Evolutionary conservation across 2,797 vertebrate species (phyloP).

Genomic region (Pagetopsis macropterus): DNA sequence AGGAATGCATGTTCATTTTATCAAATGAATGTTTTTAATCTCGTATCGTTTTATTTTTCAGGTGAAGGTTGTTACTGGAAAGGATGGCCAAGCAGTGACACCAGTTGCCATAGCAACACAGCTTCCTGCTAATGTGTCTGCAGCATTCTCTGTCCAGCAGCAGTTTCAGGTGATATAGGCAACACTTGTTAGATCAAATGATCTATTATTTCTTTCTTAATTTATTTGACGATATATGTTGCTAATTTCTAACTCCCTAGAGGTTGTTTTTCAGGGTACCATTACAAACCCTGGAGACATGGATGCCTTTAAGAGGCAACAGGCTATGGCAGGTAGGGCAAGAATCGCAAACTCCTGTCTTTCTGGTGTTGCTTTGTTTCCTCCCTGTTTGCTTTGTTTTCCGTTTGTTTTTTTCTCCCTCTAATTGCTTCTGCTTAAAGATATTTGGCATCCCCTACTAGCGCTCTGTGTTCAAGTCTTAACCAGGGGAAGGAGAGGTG

Average conservation of each 20-base stretch:
- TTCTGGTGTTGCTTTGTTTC: conserved; percentile 76
- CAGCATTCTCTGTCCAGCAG: conserved; percentile 91
- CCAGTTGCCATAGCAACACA: conserved; percentile 98
- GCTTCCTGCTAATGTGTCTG: conserved; percentile 97
- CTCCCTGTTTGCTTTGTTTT: conserved; percentile 81
- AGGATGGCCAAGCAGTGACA: conserved; percentile 96
- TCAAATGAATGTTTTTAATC: not conserved
- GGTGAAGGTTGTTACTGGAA: conserved; percentile 97
- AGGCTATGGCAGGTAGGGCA: conserved; percentile 93
- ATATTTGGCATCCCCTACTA: conserved; percentile 85
- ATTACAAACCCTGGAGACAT: conserved; percentile 89
- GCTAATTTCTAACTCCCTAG: conserved; percentile 45
- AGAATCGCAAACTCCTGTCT: conserved; percentile 61
- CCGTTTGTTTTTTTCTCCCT: conserved; percentile 81
- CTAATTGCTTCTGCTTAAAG: conserved; percentile 89
- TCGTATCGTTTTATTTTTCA: conserved; percentile 67
- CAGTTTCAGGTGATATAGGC: conserved; percentile 89
- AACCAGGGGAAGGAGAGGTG: conserved; percentile 81
- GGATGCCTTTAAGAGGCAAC: conserved; percentile 96
- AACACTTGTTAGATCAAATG: conserved; percentile 3
- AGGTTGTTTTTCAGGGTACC: conserved; percentile 84
- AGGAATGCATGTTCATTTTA: not conserved
- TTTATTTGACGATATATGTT: conserved; percentile 7
- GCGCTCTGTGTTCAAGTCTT: conserved; percentile 85
- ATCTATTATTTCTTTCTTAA: not conserved